phyloP scores from a whole-genome alignment of 2,797 vertebrate genomes.

The Atherinosoma microstoma region DNA sequence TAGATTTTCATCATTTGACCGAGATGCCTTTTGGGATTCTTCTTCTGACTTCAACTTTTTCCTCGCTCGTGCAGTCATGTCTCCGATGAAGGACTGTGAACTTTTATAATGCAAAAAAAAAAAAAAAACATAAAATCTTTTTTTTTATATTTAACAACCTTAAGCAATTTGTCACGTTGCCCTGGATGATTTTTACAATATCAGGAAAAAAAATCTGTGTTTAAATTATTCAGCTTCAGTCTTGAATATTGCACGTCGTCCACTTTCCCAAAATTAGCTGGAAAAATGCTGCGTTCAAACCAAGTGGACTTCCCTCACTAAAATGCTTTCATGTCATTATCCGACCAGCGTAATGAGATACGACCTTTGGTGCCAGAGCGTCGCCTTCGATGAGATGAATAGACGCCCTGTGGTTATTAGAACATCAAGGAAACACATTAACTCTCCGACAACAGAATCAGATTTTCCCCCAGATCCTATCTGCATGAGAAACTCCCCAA shows the following conservation, averaged over 20 bases:
- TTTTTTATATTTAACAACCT: too few relatives aligned
- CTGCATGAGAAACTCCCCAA: slow-evolving; percentile 36
- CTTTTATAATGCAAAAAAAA: not conserved
- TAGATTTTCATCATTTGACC: not conserved
- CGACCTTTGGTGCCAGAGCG: slow-evolving; percentile 63
- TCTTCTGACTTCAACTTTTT: not conserved
- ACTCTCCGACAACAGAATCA: slow-evolving; percentile 25
- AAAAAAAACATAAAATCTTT: too few relatives aligned
- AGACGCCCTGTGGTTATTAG: slow-evolving; percentile 46
- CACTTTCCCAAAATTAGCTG: not conserved
- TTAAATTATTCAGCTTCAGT: not conserved
- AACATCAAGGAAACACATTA: slow-evolving; percentile 53
- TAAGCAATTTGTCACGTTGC: not conserved
- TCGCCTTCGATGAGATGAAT: slow-evolving; percentile 62
- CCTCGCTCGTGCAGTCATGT: not conserved
- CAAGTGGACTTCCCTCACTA: slow-evolving; percentile 33
- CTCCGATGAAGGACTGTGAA: not conserved
- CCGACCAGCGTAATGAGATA: slow-evolving; percentile 51
- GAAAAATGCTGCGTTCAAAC: slow-evolving; percentile 38
- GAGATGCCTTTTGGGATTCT: not conserved
- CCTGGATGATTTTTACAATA: not conserved
- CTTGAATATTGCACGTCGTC: not conserved
- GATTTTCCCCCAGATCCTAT: slow-evolving; percentile 48
- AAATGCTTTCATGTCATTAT: slow-evolving; percentile 53
- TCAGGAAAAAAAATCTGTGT: not conserved